Evolutionary conservation across 1,140 invertebrate genomes (phyloP), one percentile per base, ranked within the genome.

Genomic region (Hylyphantes graminicola): DNA sequence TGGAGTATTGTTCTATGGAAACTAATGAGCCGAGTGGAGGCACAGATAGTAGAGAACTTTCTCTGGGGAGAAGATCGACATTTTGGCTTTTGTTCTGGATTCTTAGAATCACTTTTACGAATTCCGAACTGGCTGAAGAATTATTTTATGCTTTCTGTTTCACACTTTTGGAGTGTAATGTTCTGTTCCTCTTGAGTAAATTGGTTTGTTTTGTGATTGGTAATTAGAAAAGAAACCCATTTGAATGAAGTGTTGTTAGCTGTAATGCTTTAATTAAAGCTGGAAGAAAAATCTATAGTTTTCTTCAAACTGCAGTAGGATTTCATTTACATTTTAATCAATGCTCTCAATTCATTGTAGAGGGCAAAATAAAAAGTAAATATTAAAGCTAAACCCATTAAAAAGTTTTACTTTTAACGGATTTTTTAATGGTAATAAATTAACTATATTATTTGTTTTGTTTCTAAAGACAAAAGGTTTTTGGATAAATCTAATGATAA

Each of bases 21-120:
- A 55, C 68, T 72, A 72, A 72, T 72, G 68, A 72, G 68, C 48
- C 68, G n/a, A 11, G 51, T 10, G 51, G 48, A 72, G 50, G 68
- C 68, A 17, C 15, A 19, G n/a, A 10, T 55, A 17, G 68, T 17
- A 54, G 51, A 7, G 53, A 51, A 72, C 48, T 72, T 72, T 72
- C 68, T 72, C n/a, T 17, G 8, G 51, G 68, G n/a, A 72, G 17
- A 61, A 9, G 68, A 15, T n/a, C 10, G 67, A 7, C 19, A 35
- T 72, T 72, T 15, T 12, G 51, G 11, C 51, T 9, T 17, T 35
- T 9, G 35, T n/a, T 13, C 6, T 70, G 21, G 48, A 17, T 4
- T 54, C 57, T 72, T 72, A 17, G 50, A 7, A 15, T 13, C 68
- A 72, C 17, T 72, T n/a, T 54, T 21, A 48, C 13, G 68, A 50